A percentile compares a stretch with the other conserved stretches of the same genome.
Conservation (phyloP, 2,888 invertebrate genomes). For the Parascotia fuliginaria region DNA sequence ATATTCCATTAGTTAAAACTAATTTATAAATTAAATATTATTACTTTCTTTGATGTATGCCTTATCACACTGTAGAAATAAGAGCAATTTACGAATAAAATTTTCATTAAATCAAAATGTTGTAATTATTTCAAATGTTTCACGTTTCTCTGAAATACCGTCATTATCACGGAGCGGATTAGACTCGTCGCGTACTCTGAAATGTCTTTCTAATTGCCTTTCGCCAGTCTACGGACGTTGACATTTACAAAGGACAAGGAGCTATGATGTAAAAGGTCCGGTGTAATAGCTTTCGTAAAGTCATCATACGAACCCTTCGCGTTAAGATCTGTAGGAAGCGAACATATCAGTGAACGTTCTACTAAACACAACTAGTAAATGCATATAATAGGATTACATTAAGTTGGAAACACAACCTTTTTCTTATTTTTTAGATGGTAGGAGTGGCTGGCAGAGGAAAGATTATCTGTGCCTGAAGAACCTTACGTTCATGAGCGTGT, state of each 20-base stretch:
- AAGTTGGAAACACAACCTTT: slow-evolving; percentile 9
- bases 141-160: slow-evolving; percentile 23
- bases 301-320: slow-evolving; percentile 41
- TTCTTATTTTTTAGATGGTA: no score
- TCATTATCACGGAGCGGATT: no score
- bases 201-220: slow-evolving; percentile 60
- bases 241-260: slow-evolving; percentile 48
- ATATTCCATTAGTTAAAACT: no score
- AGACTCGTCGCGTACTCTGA: slow-evolving; percentile 26
- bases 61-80: not conserved
- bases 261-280: slow-evolving; percentile 43
- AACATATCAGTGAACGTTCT: slow-evolving; percentile 24
- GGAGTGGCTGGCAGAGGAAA: no score
- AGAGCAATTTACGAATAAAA: not conserved
- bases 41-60: no score
- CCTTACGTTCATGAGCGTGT: no score
- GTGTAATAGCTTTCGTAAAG: slow-evolving; percentile 46
- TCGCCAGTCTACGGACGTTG: slow-evolving; percentile 34
- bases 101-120: slow-evolving; percentile 5
- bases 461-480: no score
- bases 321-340: slow-evolving; percentile 7
- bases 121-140: slow-evolving; percentile 18
- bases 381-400: slow-evolving; percentile 17
- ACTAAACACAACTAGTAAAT: no score
- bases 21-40: no score